Evolutionary conservation across 2,797 vertebrate species (phyloP), one percentile per base, ranked within the genome.

Genomic region (Babyrousa celebensis): DNA sequence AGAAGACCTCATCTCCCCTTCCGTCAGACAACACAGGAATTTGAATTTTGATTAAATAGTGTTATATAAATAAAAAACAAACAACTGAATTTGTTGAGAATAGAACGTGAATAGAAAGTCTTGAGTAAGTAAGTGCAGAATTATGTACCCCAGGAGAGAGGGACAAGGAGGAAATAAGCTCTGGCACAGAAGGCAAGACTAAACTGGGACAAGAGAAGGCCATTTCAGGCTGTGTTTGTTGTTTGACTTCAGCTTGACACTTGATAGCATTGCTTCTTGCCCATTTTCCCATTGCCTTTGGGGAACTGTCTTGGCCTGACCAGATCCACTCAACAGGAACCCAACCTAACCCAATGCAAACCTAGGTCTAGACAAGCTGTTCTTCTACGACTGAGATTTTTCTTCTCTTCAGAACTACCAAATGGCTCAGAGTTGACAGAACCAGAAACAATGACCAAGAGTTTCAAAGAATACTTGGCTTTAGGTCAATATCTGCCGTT

Each of bases 281-380:
- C 27, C 58, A 18, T 32, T 65, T 89, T 78, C 20, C 7, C 10
- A 6, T 25, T 12, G 2, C 60, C 32, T 20, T 29, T 20, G 23
- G 89, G 83, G 95, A 96, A 84, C 85, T 83, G 77, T 62, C 80
- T 40, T 36, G 40, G 32, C 10, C 70, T 93, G 67, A 89, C 32
- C 40, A 82, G 83, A 60, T 85, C 85, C 85, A 89, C 62, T 56
- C 25, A 40, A 29, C 12, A 93, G 82, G 92, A 92, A 87, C 48
- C 71, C 92, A 89, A 84, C 16, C 11, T 65, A 74, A 84, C 15
- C 6, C 7, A 71, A 85, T 14, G 18, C 10, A 56, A 85, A 23
- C 14, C 7, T 63, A n/a, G 95, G 96, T 80, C 36, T 79, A 77
- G 40, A 20, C 52, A 87, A 62, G 88, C 91, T n/a, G 84, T 18